Base-by-base conservation (phyloP, 1,140 invertebrate species). In the Lasaia peninsularis region DNA sequence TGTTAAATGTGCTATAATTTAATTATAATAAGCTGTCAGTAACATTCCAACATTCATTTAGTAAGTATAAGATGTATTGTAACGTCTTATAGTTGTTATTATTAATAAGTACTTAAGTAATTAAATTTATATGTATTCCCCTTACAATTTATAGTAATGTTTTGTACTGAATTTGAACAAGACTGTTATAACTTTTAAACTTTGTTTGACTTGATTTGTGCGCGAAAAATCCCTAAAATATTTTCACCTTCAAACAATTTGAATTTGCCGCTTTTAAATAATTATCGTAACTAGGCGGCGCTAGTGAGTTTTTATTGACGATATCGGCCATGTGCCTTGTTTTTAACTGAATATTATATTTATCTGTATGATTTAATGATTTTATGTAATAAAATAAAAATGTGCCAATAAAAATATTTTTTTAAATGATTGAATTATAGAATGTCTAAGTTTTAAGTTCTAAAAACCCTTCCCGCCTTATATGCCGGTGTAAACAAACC, bases 401-500 rank as follows among this genome's bases (percentile, higher is more conserved):
- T 6, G 20, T 48, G 44, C 10, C 21, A 21, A 21, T 84, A 76
- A 80, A 85, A 73, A 60, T 63, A 57, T 21, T 11, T 48, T 48
- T 48, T 48, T n/a, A 48, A 48, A 5, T 24, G 3, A 48, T 24
- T 48, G 11, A 48, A 48, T 21, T 48, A 48, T 21, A 48, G 44
- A 48, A 48, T n/a, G 44, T 48, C 11, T n/a, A 48, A 48, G 44
- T 48, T 20, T 21, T 48, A 24, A 71, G 57, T 65, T 37, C 48
- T 40, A 59, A 60, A 76, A 85, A 56, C 70, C 71, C 73, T 86
- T 86, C 80, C 78, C 85, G 86, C 82, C 76, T 84, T 78, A 76
- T 78, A 82, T 82, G 85, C 89, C 89, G 89, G 89, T 89, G 87
- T 89, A 90, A 90, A 90, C 87, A 89, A 89, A 89, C 86, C 86